Base-by-base conservation (phyloP, 2,113 vertebrate species). In the Suncus etruscus region DNA sequence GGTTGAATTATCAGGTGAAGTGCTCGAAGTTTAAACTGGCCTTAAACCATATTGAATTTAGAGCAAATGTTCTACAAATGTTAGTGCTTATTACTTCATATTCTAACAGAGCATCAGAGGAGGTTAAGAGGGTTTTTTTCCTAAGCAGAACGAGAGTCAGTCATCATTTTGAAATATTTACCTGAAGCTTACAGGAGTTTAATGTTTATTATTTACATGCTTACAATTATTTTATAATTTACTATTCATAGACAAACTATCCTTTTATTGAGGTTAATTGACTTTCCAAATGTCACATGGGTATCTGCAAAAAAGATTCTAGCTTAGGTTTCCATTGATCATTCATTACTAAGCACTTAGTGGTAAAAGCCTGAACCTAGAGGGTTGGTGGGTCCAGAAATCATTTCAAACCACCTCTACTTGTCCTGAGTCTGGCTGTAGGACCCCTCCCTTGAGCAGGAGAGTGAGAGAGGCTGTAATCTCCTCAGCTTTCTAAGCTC, bases 401-500 rank as follows among this genome's bases (percentile, higher is more conserved):
- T 87, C 51, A n/a, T 51, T 63, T 61, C 7, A 11, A 12, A 7
- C 47, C 1, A 24, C 11, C 45, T n/a, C 65, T 6, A 11, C 2
- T 6, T 86, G 29, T 65, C 78, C 86, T 58, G 66, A 77, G 86
- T n/a, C 58, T 45, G 75, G 68, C 90, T 47, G 20, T 74, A 79
- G 87, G 65, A 72, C 84, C 77, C 48, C 50, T 73, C 45, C 39
- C 72, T 45, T 70, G 81, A 72, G 91, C 63, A 5, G 45, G 50
- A 50, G 15, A 80, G 68, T 20, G 39, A 72, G 68, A 78, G 70
- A 90, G 86, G 76, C 95, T 80, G 63, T 96, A 96, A 96, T 96
- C 96, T 88, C 89, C 65, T 96, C 90, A 87, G 69, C 75, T 89
- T 75, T 51, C 93, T 96, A 96, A 95, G 96, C 95, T 93, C 92